Conservation (phyloP, 2,797 vertebrate genomes). For the Phaenicophaeus curvirostris region DNA sequence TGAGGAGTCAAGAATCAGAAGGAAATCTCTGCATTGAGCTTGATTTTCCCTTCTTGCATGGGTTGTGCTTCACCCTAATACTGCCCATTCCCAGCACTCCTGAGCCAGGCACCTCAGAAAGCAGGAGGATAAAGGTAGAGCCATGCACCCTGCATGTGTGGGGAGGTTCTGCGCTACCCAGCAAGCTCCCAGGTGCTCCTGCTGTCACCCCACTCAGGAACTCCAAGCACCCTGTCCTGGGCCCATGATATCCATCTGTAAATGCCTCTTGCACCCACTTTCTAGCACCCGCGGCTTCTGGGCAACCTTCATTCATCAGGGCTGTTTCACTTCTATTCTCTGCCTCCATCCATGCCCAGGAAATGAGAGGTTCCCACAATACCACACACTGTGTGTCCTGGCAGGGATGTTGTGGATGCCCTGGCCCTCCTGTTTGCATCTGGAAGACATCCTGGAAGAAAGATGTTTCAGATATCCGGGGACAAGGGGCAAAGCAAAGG, state of each 20-base stretch:
- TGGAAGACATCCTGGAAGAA: neutral
- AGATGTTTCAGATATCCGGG: neutral
- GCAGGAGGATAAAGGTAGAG: neutral
- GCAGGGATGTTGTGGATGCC: neutral
- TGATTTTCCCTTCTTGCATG: neutral
- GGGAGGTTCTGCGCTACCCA: neutral
- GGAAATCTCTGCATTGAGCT: neutral
- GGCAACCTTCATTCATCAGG: neutral
- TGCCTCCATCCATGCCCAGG: accelerated
- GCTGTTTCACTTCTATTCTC: neutral
- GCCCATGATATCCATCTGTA: neutral
- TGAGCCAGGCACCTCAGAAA: neutral
- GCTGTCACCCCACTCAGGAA: neutral
- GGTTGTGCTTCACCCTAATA: neutral
- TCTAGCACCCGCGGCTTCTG: neutral
- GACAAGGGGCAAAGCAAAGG: neutral
- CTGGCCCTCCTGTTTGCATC: neutral
- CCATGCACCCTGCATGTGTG: neutral
- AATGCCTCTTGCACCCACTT: neutral
- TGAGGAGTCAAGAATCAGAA: neutral
- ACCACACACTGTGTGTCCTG: neutral
- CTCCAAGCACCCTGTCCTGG: no score
- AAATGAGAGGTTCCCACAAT: neutral
- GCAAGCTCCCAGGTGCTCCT: neutral
- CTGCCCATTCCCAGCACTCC: neutral